Base-by-base conservation (phyloP, 2,797 vertebrate genomes). In the Chelmon rostratus region DNA sequence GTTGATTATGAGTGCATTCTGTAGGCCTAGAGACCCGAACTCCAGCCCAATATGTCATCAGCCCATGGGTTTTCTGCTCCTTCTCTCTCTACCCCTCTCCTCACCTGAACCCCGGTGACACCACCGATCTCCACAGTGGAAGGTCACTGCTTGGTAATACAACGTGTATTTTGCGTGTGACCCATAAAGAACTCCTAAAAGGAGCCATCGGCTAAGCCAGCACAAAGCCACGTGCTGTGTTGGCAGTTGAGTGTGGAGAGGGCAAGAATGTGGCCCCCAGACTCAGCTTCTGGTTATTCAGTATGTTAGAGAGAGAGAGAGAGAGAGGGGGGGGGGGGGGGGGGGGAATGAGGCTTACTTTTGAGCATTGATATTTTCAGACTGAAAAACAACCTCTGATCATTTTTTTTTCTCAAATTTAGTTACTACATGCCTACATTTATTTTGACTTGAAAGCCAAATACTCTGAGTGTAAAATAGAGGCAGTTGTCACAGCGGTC, bases 221-320 rank as follows among this genome's bases (percentile, higher is more conserved):
- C 78, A 89, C 86, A 86, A 87, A 93, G 83, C 85, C 91, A 88
- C 84, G 87, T 91, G 91, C 88, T 93, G 89, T 87, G 85, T 84
- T 90, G 85, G 91, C 83, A 90, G 76, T 87, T 78, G 80, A 91
- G 82, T 90, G 88, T 87, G 87, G 73, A 87, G 86, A 85, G 84
- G 79, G 70, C 87, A 92, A 84, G 92, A 93, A 92, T 93, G 92
- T 88, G 77, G 83, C 81, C 90, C 76, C 81, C 66, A 89, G 83
- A 86, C 88, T 87, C 68, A 57, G 85, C 89, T 85, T 78, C 76
- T 87, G 84, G 73, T 85, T 80, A 82, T 85, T 42, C 28, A 68
- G 21, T 15, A 56, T 77, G 59, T 74, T 35, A 57, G 56, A 69
- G 49, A 68, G 23, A 31, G 68, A 68, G 64, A 44, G 52, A 63